A percentile compares a stretch with the other conserved stretches of the same genome.
Evolutionary conservation across 2,797 vertebrate genomes (phyloP).

Genomic region (Crenuchus spilurus): DNA sequence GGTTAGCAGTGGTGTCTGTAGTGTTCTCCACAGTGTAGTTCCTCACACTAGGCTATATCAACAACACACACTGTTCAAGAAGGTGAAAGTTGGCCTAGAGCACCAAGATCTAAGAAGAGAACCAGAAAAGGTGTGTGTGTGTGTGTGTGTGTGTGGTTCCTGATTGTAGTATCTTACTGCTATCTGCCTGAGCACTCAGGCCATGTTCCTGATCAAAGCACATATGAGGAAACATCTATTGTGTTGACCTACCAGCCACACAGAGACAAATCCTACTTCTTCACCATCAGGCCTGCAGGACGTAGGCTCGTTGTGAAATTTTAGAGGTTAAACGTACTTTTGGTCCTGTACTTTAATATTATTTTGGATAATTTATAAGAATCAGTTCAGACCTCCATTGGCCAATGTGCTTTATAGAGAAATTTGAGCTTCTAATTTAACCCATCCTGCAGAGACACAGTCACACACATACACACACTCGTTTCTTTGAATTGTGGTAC

Average conservation of each 20-base stretch:
- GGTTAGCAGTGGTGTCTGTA: constrained; percentile 5
- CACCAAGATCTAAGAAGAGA: not conserved
- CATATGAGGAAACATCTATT: constrained; percentile 87
- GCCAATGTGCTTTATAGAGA: too few relatives aligned
- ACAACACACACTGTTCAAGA: constrained; percentile 3
- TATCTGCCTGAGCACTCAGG: constrained; percentile 62
- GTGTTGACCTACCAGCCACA: constrained; percentile 86
- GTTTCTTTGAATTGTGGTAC: too few relatives aligned
- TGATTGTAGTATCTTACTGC: constrained; percentile 1
- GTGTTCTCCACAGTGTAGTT: not conserved
- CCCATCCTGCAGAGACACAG: too few relatives aligned
- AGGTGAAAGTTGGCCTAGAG: not conserved
- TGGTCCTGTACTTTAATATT: too few relatives aligned
- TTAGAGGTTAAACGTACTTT: too few relatives aligned
- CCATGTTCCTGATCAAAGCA: constrained; percentile 86
- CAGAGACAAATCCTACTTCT: constrained; percentile 82
- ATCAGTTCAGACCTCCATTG: too few relatives aligned
- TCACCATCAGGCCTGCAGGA: constrained; percentile 85
- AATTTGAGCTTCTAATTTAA: too few relatives aligned
- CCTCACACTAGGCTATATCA: not conserved
- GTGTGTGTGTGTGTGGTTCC: not conserved
- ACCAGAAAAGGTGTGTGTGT: not conserved
- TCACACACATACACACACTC: too few relatives aligned
- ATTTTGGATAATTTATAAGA: too few relatives aligned
- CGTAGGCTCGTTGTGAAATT: constrained; percentile 86